phyloP scores from a whole-genome alignment of 2,888 invertebrate genomes.

The Drosophila recens region DNA sequence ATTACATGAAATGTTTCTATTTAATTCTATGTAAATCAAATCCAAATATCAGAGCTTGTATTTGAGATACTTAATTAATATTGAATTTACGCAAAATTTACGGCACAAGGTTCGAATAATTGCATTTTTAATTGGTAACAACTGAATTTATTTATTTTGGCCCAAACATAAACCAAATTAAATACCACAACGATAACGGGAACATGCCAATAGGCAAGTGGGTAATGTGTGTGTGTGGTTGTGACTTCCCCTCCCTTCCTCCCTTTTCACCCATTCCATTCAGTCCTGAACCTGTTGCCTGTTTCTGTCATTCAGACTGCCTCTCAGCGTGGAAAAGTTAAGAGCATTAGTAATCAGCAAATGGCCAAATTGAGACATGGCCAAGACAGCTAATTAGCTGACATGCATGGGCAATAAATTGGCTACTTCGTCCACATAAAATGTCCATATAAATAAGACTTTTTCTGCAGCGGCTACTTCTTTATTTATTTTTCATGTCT shows the following conservation, averaged over 20 bases:
- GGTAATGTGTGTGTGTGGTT: not conserved
- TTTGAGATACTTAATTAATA: not conserved
- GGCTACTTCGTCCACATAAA: no score
- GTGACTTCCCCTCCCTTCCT: no score
- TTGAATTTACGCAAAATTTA: not conserved
- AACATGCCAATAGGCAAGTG: not conserved
- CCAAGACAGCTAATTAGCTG: constrained; percentile 51
- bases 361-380: constrained; percentile 25
- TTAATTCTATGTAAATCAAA: not conserved
- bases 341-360: constrained; percentile 20
- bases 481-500: not conserved
- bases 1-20: not conserved
- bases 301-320: not conserved
- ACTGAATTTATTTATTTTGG: not conserved
- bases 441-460: constrained; percentile 30
- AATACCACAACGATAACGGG: not conserved
- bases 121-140: not conserved
- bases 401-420: constrained; percentile 43
- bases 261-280: no score
- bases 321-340: not conserved
- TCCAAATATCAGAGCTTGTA: not conserved
- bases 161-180: not conserved
- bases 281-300: constrained; percentile 10
- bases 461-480: no score
- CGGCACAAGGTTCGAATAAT: not conserved